These are phyloP conservation scores for Platypus cylindrus DNA, from an alignment of 2,888 invertebrate genomes.

Conservation along the genomic window DNA sequence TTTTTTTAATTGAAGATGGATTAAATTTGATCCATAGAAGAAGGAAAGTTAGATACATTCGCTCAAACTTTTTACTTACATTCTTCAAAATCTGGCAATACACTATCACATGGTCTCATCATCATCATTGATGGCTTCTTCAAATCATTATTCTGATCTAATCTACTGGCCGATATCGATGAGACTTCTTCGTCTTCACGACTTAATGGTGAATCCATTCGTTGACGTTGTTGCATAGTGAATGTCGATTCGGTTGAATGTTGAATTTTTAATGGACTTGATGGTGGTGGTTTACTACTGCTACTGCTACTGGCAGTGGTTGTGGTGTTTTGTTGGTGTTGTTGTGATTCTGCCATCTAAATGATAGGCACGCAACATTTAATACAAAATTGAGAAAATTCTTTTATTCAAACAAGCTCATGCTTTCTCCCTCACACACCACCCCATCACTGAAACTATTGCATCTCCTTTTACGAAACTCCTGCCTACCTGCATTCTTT, in stretches of 20 bases:
- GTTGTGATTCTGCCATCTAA: too few species aligned
- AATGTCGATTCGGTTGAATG: constrained; percentile 27
- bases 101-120: constrained; percentile 34
- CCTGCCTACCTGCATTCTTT: constrained; percentile 35
- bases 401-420: too few species aligned
- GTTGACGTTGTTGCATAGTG: too few species aligned
- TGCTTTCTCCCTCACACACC: too few species aligned
- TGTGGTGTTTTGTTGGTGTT: too few species aligned
- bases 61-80: constrained; percentile 15
- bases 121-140: constrained; percentile 19
- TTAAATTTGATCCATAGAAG: neutral
- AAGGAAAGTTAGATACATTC: neutral
- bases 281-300: constrained; percentile 20
- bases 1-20: constrained; percentile 6
- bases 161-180: constrained; percentile 32
- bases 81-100: constrained; percentile 29
- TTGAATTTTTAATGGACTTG: constrained; percentile 29
- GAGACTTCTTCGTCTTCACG: constrained; percentile 41
- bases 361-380: neutral
- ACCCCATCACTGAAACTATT: too few species aligned
- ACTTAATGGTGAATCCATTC: constrained; percentile 30
- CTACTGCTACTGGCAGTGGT: too few species aligned
- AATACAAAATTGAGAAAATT: too few species aligned
- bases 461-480: too few species aligned
- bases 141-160: constrained; percentile 29